Conservation (phyloP, 1,140 invertebrate genomes). For the Diploscapter pachys region DNA sequence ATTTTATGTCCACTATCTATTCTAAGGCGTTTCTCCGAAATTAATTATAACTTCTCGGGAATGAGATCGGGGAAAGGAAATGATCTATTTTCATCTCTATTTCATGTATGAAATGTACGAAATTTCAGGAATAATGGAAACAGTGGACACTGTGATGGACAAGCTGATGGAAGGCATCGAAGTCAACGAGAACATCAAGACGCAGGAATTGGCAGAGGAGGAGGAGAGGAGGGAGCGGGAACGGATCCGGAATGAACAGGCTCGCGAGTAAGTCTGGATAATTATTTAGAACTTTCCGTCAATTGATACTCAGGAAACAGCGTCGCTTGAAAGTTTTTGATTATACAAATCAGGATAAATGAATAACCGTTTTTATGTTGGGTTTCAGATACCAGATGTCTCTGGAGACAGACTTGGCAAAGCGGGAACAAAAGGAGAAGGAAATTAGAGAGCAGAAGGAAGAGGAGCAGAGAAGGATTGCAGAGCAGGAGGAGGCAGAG, state of each 20-base stretch:
- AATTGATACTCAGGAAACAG: too few species aligned
- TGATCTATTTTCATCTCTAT: too few species aligned
- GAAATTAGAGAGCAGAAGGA: slow-evolving; percentile 22
- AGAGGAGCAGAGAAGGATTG: slow-evolving; percentile 10
- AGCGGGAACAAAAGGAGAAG: slow-evolving; percentile 11
- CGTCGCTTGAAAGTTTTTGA: too few species aligned
- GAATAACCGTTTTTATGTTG: not conserved
- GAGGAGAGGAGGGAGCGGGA: slow-evolving; percentile 21
- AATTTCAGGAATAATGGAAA: not conserved
- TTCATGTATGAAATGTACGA: too few species aligned
- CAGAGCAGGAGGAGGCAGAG: slow-evolving; percentile 15
- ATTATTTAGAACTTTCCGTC: too few species aligned
- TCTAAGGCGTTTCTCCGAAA: too few species aligned
- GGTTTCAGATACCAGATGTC: slow-evolving; percentile 17
- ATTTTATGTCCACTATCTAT: too few species aligned
- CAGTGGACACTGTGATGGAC: slow-evolving; percentile 18
- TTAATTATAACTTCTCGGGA: too few species aligned
- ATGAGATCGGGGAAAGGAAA: too few species aligned
- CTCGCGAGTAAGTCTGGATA: not conserved
- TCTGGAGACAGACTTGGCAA: slow-evolving; percentile 14
- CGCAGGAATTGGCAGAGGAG: slow-evolving; percentile 10
- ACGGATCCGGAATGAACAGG: slow-evolving; percentile 20
- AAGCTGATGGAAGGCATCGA: slow-evolving; percentile 16
- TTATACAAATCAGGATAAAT: too few species aligned
- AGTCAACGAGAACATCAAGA: slow-evolving; percentile 5